Evolutionary conservation across 2,888 invertebrate genomes (phyloP).

Genomic region (Suillia variegata): DNA sequence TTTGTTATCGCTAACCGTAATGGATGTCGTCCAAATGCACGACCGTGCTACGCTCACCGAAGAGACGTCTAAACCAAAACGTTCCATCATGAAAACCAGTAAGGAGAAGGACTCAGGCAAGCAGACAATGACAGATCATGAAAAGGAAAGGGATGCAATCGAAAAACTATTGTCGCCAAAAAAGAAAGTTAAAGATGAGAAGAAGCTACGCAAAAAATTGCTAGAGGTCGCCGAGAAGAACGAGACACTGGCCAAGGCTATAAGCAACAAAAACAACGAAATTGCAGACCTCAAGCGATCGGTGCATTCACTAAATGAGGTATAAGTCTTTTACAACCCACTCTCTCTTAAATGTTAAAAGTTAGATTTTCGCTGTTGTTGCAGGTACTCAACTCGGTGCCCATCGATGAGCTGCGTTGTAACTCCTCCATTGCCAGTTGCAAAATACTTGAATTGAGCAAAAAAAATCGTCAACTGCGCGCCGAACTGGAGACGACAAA

Average conservation of each 20-base stretch:
- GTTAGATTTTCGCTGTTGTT: no score
- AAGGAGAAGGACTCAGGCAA: background rate
- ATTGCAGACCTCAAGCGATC: slow-evolving; percentile 50
- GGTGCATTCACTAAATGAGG: slow-evolving; percentile 49
- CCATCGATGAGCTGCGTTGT: slow-evolving; percentile 51
- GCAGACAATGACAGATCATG: background rate
- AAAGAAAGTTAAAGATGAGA: slow-evolving; percentile 22
- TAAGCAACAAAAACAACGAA: slow-evolving; percentile 49
- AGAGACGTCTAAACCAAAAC: slow-evolving; percentile 10
- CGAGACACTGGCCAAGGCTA: slow-evolving; percentile 41
- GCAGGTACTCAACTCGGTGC: slow-evolving; percentile 54
- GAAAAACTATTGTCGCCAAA: background rate
- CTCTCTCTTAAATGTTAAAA: no score
- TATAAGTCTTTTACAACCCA: no score
- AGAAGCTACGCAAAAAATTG: slow-evolving; percentile 46
- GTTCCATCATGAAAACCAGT: background rate
- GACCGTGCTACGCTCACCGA: slow-evolving; percentile 31
- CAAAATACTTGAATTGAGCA: slow-evolving; percentile 55
- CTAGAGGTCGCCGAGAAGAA: slow-evolving; percentile 44
- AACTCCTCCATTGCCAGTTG: slow-evolving; percentile 51
- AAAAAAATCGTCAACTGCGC: slow-evolving; percentile 53
- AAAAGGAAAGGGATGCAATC: slow-evolving; percentile 12
- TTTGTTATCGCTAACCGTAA: slow-evolving; percentile 20
- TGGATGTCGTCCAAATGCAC: slow-evolving; percentile 42
- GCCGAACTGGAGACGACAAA: slow-evolving; percentile 50